These are phyloP conservation scores for Neolamprologus toae DNA, from an alignment of 2,113 vertebrate species.

Conservation along the genomic window DNA sequence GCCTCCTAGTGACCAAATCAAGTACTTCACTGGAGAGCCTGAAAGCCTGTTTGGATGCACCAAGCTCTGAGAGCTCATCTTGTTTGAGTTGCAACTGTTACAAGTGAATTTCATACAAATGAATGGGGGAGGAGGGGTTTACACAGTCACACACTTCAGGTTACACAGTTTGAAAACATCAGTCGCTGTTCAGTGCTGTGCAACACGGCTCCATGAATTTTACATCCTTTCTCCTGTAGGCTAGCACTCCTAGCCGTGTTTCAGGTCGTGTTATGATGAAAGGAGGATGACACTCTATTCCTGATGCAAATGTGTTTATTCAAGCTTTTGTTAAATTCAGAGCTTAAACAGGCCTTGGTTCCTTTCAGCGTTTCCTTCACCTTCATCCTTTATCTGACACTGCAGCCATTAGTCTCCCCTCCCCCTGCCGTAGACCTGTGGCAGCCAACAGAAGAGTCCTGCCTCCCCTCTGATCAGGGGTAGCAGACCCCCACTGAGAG, in stretches of 20 bases:
- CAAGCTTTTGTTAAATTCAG: neutral
- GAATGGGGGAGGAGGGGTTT: neutral
- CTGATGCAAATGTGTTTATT: slow-evolving; percentile 21
- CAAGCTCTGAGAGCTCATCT: neutral
- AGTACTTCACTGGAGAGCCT: neutral
- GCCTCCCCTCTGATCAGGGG: slow-evolving; percentile 21
- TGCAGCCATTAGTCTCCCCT: slow-evolving; percentile 1
- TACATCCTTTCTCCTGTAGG: neutral
- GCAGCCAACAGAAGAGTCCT: slow-evolving; percentile 17
- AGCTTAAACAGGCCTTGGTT: neutral
- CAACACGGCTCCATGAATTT: neutral
- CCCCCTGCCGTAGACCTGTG: neutral
- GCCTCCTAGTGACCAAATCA: slow-evolving; percentile 13
- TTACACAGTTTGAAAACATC: neutral
- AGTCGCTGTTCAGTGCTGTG: neutral
- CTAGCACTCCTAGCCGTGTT: neutral
- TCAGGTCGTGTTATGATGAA: neutral
- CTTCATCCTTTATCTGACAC: neutral
- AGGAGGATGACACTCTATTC: neutral
- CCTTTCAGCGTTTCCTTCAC: neutral
- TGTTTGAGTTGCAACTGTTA: neutral
- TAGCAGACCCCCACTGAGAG: slow-evolving; percentile 6
- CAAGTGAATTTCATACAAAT: neutral
- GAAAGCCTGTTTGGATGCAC: neutral
- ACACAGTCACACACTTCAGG: neutral